Evolutionary conservation across 2,113 vertebrate species (phyloP), one percentile per base, ranked within the genome.

Genomic region (Pollimyrus isidori): DNA sequence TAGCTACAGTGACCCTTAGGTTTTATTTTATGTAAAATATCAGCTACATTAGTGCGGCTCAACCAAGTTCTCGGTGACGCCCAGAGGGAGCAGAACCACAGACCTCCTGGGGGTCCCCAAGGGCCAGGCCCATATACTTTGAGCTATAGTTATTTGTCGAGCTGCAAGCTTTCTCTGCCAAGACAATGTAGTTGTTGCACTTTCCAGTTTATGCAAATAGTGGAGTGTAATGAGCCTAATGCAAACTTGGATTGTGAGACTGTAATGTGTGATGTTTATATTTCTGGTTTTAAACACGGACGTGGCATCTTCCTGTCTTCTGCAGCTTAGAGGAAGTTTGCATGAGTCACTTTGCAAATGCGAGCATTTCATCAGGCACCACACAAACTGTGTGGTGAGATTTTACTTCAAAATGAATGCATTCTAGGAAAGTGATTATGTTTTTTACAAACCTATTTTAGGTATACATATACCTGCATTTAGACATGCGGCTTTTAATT

Each of bases 61-160:
- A 69, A 69, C 9, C 62, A 26, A 69, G n/a, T 69, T 11, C 3
- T 69, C 10, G 0, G 10, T 69, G 62, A 69, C n/a, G 3, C 26
- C 62, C 62, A 30, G 26, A 30, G 9, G 26, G 62, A 30, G 62
- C 7, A 26, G 23, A 65, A 13, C n/a, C 9, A 4, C 3, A 0
- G 9, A 11, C 3, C 1, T 0, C 10, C 0, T 1, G 62, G 23
- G 62, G 26, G 9, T 1, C 10, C n/a, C 62, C 0, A 1, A 30
- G n/a, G n/a, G 13, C n/a, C 0, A 26, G n/a, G 62, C 9, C 9
- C n/a, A 26, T 1, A 69, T 1, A 30, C 62, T 10, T 3, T 69
- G 26, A 69, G n/a, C n/a, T 30, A 69, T 30, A 30, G 10, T 30
- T 26, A 30, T 30, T 69, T 69, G 10, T 26, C 62, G 10, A 30